phyloP scores from a whole-genome alignment of 30 jellyfish, hydroid and myxozoan genomes.

The Aurelia coerulea region DNA sequence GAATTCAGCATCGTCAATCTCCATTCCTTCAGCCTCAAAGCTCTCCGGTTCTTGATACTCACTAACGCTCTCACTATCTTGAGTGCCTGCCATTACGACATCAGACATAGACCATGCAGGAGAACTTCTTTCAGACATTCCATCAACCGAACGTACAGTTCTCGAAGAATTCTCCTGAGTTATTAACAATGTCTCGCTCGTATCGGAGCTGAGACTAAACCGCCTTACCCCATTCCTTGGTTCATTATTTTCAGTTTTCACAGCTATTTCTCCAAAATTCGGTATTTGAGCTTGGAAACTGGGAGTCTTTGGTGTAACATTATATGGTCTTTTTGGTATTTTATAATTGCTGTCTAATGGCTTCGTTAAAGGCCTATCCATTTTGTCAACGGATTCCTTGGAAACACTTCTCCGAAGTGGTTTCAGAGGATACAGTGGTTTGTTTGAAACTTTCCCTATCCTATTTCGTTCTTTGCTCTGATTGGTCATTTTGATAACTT shows the following conservation, averaged over 20 bases:
- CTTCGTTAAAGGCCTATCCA: neutral
- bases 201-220: neutral
- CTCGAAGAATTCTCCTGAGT: slow-evolving; percentile 3
- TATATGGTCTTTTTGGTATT: slow-evolving; percentile 3
- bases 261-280: neutral
- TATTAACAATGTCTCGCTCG: neutral
- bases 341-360: neutral
- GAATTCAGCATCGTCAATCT: slow-evolving; percentile 72
- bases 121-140: slow-evolving; percentile 17
- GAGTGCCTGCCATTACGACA: slow-evolving; percentile 27
- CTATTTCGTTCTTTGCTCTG: neutral
- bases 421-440: slow-evolving; percentile 20
- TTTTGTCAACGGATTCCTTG: neutral
- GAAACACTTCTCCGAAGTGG: slow-evolving; percentile 8
- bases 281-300: neutral
- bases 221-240: neutral
- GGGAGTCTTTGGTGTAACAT: neutral
- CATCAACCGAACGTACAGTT: slow-evolving; percentile 3
- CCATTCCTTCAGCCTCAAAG: slow-evolving; percentile 62
- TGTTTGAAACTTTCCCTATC: neutral
- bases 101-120: slow-evolving; percentile 29
- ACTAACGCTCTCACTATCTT: neutral
- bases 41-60: neutral
- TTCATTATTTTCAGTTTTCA: neutral
- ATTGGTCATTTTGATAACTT: neutral